Base-by-base conservation (phyloP, 1,140 invertebrate genomes). In the Drosophila lini region DNA sequence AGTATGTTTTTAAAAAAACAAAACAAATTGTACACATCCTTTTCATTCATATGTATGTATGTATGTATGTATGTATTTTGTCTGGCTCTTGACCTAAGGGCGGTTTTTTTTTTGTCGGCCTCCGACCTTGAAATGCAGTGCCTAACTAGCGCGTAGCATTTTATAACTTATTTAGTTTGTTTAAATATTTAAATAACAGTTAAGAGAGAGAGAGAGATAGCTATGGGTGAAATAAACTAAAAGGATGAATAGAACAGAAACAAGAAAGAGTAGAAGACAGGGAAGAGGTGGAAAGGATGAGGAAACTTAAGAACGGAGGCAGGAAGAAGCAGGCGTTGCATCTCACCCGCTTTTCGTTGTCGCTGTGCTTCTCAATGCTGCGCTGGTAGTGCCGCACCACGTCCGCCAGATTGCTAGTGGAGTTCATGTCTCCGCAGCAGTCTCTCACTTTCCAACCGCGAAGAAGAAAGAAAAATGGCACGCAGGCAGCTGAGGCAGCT, bases 261-360 rank as follows among this genome's bases (percentile, higher is more conserved):
- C 7, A 38, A 11, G 52, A 55, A 53, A 36, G 25, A 52, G 28
- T 19, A 25, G 15, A 19, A 31, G 25, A 34, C 16, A 19, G 16
- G 32, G 11, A 4, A 5, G 19, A 41, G 4, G 28, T 16, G 13
- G n/a, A 36, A 13, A 41, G 65, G 15, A 31, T 31, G 15, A 16
- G 48, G 25, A 13, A 47, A 59, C 57, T 3, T 19, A 34, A 53
- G 22, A 11, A 15, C n/a, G 28, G 22, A 9, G 28, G 13, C 15
- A 42, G 22, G 15, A 57, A 31, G 55, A 28, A n/a, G 32, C 28
- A 40, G 56, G 28, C 40, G 90, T 53, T 19, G 32, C 50, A 53
- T 53, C 94, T 93, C 92, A 95, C 95, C 91, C 94, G 94, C 77
- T 93, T 92, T 75, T 94, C 93, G 78, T 95, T 93, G 64, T 93